Conservation (phyloP, 2,113 vertebrate species). For the Mungos mungo region DNA sequence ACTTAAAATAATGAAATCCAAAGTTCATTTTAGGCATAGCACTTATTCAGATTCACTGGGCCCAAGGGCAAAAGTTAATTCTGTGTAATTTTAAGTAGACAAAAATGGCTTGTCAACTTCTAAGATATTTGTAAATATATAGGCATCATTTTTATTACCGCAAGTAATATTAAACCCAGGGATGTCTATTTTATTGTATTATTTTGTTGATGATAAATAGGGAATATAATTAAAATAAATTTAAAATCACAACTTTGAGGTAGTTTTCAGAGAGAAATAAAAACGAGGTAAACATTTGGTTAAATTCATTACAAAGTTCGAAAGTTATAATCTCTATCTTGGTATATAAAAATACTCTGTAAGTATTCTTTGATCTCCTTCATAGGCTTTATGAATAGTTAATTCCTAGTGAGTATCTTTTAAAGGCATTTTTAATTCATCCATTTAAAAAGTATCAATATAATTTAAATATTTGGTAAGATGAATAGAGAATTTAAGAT, state of each 20-base stretch:
- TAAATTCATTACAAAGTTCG: background rate
- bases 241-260: background rate
- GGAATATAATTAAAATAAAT: background rate
- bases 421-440: slow-evolving; percentile 23
- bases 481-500: background rate
- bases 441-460: background rate
- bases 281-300: slow-evolving; percentile 2
- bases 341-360: background rate
- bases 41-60: background rate
- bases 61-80: slow-evolving; percentile 24
- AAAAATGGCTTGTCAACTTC: slow-evolving; percentile 1
- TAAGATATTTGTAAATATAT: background rate
- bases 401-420: background rate
- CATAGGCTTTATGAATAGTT: background rate
- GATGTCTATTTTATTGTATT: background rate
- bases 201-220: background rate
- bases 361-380: background rate
- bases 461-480: background rate
- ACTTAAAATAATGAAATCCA: slow-evolving; percentile 21
- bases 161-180: background rate
- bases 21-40: background rate
- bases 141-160: background rate
- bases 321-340: background rate
- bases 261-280: background rate
- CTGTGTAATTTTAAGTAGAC: background rate